These are phyloP conservation scores for Acropora yongei DNA, from an alignment of 64 coral and sea anemone genomes.

Conservation along the genomic window DNA sequence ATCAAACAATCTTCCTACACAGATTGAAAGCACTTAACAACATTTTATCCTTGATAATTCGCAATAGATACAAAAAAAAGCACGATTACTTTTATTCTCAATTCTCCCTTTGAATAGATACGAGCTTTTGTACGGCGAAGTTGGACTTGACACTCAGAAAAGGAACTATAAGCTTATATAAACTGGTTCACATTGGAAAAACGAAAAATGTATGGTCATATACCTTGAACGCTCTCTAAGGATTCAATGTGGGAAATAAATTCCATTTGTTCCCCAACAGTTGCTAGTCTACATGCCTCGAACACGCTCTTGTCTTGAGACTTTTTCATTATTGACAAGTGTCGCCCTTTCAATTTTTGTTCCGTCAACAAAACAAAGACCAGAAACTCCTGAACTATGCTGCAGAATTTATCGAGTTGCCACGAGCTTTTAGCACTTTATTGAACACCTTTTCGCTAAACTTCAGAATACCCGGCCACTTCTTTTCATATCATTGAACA, in stretches of 20 bases:
- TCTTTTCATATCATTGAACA: too few relatives aligned
- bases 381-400: background rate
- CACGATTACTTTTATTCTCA: background rate
- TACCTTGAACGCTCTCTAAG: slow-evolving; percentile 19
- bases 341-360: background rate
- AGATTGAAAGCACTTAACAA: background rate
- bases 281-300: slow-evolving; percentile 9
- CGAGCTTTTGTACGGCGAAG: slow-evolving; percentile 6
- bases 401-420: too few relatives aligned
- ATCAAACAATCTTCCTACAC: slow-evolving; percentile 7
- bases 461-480: too few relatives aligned
- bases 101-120: background rate
- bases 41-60: background rate
- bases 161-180: background rate
- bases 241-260: slow-evolving; percentile 19
- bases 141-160: slow-evolving; percentile 1
- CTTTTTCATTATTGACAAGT: slow-evolving; percentile 18
- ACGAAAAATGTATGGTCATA: slow-evolving; percentile 10
- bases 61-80: background rate
- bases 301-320: slow-evolving; percentile 20
- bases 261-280: slow-evolving; percentile 15
- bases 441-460: too few relatives aligned
- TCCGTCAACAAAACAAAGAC: background rate
- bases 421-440: too few relatives aligned
- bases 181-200: too few relatives aligned